phyloP scores from a whole-genome alignment of 2,797 vertebrate genomes.

The Cichlasoma orientale region DNA sequence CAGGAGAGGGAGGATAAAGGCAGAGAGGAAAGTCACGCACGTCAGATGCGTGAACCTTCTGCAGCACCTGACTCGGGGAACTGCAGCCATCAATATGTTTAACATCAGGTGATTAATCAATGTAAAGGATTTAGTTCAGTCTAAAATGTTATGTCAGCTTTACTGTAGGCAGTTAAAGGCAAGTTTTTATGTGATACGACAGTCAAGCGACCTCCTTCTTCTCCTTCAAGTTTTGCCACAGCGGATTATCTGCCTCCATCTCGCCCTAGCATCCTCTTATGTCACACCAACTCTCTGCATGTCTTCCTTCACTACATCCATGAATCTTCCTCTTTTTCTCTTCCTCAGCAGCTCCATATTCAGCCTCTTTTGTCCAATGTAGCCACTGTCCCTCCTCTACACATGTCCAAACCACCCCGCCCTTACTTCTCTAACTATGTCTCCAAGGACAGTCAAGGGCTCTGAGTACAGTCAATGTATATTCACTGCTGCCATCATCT shows the following conservation, averaged over 20 bases:
- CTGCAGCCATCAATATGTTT: constrained; percentile 37
- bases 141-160: not conserved
- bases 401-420: not conserved
- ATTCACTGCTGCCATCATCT: not conserved
- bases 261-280: not conserved
- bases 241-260: not conserved
- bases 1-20: not conserved
- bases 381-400: not conserved
- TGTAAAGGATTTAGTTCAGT: constrained; percentile 10
- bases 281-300: not conserved
- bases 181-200: not conserved
- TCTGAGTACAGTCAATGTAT: not conserved
- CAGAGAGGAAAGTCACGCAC: not conserved
- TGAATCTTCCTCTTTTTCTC: too few species aligned
- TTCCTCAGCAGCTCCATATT: not conserved
- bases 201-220: not conserved
- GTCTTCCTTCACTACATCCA: too few species aligned
- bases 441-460: not conserved
- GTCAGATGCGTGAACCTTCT: not conserved
- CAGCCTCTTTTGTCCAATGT: not conserved
- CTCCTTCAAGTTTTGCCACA: not conserved
- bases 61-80: constrained; percentile 7
- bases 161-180: not conserved
- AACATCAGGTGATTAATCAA: constrained; percentile 15
- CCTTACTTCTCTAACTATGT: not conserved